Evolutionary conservation across 2,113 vertebrate genomes (phyloP).

Genomic region (Limanda limanda): DNA sequence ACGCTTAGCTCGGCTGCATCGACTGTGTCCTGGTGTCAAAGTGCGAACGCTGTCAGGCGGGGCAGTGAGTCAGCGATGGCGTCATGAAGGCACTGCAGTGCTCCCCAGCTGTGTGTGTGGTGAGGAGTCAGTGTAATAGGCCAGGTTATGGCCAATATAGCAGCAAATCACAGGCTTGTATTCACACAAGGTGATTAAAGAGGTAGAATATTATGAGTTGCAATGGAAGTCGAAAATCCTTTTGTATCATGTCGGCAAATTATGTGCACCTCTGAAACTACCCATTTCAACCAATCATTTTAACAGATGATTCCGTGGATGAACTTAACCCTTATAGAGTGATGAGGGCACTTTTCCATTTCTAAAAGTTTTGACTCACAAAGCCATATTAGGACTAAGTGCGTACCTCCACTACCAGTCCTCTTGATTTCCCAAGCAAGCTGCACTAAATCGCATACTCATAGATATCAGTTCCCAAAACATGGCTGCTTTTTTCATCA

Average conservation of each 20-base stretch:
- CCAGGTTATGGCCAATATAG: slow-evolving; percentile 47
- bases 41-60: slow-evolving; percentile 50
- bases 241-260: not conserved
- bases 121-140: slow-evolving; percentile 47
- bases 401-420: no score
- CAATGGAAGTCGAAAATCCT: slow-evolving; percentile 4
- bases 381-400: no score
- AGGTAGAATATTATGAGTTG: slow-evolving; percentile 15
- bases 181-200: slow-evolving; percentile 19
- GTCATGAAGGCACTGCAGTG: slow-evolving; percentile 53
- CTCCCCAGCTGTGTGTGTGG: slow-evolving; percentile 31
- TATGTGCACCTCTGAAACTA: not conserved
- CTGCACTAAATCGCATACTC: no score
- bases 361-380: no score
- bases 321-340: no score
- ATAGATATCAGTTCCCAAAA: no score
- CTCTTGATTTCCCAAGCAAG: no score
- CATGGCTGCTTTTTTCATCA: no score
- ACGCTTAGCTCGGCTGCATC: slow-evolving; percentile 21
- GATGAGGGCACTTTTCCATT: no score
- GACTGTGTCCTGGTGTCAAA: slow-evolving; percentile 44
- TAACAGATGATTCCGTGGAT: no score
- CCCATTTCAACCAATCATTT: not conserved
- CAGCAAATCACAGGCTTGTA: slow-evolving; percentile 1
- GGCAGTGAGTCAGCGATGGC: slow-evolving; percentile 60